A percentile compares a stretch with the other conserved stretches of the same genome.
These are phyloP conservation scores for Zygaena filipendulae DNA, from an alignment of 2,888 invertebrate species.

Conservation along the genomic window DNA sequence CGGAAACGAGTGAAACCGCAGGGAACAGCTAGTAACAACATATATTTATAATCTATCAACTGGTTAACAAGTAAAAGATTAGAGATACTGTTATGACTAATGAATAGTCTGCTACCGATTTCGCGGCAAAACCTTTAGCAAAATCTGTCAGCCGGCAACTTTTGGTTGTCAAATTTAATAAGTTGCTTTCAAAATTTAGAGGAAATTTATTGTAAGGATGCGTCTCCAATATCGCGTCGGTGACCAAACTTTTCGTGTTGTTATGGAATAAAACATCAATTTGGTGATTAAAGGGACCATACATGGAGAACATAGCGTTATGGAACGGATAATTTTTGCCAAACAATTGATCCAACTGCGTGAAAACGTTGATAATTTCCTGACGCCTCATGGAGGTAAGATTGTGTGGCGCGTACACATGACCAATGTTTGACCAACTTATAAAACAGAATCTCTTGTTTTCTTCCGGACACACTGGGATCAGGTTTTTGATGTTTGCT, in stretches of 20 bases:
- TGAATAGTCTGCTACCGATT: no score
- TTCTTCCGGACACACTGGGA: constrained; percentile 69
- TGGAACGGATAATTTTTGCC: constrained; percentile 68
- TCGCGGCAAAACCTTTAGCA: no score
- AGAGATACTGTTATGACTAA: not conserved
- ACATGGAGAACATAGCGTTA: constrained; percentile 75
- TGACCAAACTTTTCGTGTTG: constrained; percentile 46
- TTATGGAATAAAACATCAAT: constrained; percentile 75
- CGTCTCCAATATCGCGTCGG: constrained; percentile 29
- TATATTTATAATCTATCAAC: no score
- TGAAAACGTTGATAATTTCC: constrained; percentile 77
- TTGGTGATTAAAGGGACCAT: constrained; percentile 73
- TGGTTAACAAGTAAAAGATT: not conserved
- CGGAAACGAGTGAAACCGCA: no score
- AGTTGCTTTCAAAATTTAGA: constrained; percentile 41
- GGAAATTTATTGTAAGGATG: constrained; percentile 46
- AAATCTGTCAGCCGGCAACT: constrained; percentile 23
- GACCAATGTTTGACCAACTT: constrained; percentile 76
- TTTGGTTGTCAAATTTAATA: constrained; percentile 25
- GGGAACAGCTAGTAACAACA: no score
- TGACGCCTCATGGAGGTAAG: constrained; percentile 65
- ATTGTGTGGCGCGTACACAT: constrained; percentile 72
- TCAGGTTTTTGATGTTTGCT: constrained; percentile 39
- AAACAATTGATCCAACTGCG: constrained; percentile 76
- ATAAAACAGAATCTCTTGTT: constrained; percentile 66